Evolutionary conservation across 2,797 vertebrate species (phyloP).

Genomic region (Australoheros facetus): DNA sequence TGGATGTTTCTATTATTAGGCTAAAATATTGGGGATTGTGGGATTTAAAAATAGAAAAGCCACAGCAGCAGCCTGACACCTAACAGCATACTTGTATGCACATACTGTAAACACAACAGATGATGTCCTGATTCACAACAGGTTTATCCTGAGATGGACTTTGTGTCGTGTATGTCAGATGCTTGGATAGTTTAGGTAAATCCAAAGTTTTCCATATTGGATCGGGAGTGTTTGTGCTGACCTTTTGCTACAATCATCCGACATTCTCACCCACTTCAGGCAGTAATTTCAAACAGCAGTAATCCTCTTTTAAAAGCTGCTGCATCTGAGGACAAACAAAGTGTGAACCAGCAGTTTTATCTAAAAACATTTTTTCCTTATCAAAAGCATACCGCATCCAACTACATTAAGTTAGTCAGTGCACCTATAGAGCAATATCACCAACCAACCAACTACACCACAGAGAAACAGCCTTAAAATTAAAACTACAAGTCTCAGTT

Average conservation of each 20-base stretch:
- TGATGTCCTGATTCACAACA: not conserved
- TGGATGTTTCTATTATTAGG: not conserved
- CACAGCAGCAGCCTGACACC: not conserved
- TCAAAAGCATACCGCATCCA: constrained; percentile 1
- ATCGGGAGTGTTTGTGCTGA: not conserved
- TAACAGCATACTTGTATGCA: not conserved
- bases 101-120: not conserved
- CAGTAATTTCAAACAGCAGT: not conserved
- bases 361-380: not conserved
- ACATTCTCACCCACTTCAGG: not conserved
- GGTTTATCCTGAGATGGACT: constrained; percentile 8
- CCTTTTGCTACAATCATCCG: not conserved
- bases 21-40: not conserved
- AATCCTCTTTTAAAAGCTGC: not conserved
- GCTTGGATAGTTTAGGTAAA: not conserved
- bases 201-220: not conserved
- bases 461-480: constrained; percentile 18
- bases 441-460: constrained; percentile 3
- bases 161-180: not conserved
- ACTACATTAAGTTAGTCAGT: not conserved
- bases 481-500: constrained; percentile 39
- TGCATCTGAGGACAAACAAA: constrained; percentile 9
- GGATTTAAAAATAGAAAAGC: not conserved
- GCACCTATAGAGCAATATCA: not conserved
- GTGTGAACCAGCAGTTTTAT: constrained; percentile 9